Conservation (phyloP, 2,797 vertebrate species). For the Enteromius argenteus region DNA sequence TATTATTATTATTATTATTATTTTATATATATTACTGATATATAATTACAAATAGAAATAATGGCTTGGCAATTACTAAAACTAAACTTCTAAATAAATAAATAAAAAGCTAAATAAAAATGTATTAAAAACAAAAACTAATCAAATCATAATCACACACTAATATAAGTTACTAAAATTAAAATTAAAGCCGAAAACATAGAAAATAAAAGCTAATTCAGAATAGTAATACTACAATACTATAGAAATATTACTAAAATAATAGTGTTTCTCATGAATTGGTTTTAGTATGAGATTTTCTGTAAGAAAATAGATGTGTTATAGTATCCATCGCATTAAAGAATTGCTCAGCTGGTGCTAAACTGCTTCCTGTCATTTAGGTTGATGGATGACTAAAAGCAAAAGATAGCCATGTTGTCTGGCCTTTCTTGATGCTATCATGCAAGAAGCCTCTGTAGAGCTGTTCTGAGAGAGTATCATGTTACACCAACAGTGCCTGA, state of each 20-base stretch:
- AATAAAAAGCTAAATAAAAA: not conserved
- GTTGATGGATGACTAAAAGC: slow-evolving; percentile 47
- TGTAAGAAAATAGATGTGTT: not conserved
- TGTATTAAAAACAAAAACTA: not conserved
- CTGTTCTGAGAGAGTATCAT: slow-evolving; percentile 75
- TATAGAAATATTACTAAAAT: not conserved
- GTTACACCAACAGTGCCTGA: slow-evolving; percentile 75
- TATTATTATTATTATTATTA: not conserved
- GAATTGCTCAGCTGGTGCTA: slow-evolving; percentile 28
- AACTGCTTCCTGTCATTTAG: slow-evolving; percentile 45
- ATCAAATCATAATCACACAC: not conserved
- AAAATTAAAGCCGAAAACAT: not conserved
- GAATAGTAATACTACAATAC: not conserved
- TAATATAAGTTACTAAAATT: not conserved
- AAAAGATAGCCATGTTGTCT: slow-evolving; percentile 47
- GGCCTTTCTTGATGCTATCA: slow-evolving; percentile 54
- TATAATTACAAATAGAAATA: not conserved
- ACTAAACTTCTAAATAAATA: not conserved
- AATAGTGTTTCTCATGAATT: not conserved
- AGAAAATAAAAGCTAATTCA: not conserved
- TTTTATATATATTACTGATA: not conserved
- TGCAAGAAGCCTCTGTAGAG: slow-evolving; percentile 49
- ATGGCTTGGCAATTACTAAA: not conserved
- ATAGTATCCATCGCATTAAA: slow-evolving; percentile 1
- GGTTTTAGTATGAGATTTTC: not conserved